These are phyloP conservation scores for Pomatostomus ruficeps DNA, from an alignment of 2,113 vertebrate genomes.

Conservation along the genomic window DNA sequence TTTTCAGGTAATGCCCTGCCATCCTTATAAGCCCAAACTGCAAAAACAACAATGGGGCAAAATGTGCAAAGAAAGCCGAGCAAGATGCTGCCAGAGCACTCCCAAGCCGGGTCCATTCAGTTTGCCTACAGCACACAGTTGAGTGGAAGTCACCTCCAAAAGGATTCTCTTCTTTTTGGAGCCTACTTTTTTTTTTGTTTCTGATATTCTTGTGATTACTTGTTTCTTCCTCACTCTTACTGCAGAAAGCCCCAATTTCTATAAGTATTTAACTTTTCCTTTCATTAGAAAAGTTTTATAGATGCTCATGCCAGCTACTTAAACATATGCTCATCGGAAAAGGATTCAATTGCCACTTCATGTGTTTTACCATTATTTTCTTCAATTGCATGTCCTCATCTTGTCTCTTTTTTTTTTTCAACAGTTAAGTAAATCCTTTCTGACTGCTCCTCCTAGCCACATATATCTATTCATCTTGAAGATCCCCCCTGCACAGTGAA, in stretches of 20 bases:
- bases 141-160: neutral
- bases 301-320: neutral
- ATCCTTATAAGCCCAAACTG: conserved; percentile 4
- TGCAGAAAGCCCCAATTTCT: neutral
- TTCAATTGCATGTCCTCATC: neutral
- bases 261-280: neutral
- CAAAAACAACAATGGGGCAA: conserved; percentile 65
- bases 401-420: neutral
- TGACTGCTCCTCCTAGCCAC: neutral
- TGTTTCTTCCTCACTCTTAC: neutral
- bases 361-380: neutral
- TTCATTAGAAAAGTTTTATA: neutral
- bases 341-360: neutral
- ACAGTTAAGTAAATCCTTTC: neutral
- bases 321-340: neutral
- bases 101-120: conserved; percentile 62
- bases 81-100: conserved; percentile 75
- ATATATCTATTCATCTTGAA: neutral
- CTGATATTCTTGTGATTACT: neutral
- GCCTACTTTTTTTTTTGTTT: neutral
- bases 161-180: conserved; percentile 13
- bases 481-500: neutral
- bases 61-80: conserved; percentile 79
- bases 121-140: conserved; percentile 47
- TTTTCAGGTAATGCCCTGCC: neutral